Evolutionary conservation across 2,113 vertebrate species (phyloP).

Genomic region (Nycticorax nycticorax): DNA sequence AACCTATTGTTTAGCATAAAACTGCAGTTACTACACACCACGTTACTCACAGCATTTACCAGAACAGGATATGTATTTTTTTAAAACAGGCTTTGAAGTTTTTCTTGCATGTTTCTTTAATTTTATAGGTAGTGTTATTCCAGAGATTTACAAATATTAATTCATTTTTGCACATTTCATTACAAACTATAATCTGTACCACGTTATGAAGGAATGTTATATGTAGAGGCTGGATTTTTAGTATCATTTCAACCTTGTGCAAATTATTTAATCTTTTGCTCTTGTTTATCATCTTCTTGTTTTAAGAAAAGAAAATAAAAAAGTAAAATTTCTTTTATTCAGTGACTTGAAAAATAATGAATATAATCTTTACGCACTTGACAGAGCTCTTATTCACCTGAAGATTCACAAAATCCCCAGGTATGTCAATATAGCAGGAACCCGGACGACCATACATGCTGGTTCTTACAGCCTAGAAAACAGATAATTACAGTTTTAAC

Average conservation of each 20-base stretch:
- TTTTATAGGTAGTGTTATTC: neutral
- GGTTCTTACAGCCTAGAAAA: conserved; percentile 86
- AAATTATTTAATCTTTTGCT: neutral
- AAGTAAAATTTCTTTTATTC: neutral
- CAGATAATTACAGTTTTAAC: neutral
- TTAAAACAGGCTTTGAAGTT: neutral
- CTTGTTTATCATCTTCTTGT: neutral
- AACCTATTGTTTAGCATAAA: neutral
- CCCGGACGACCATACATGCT: conserved; percentile 94
- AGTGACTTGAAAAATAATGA: neutral
- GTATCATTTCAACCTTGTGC: neutral
- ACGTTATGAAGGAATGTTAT: neutral
- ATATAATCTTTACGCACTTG: conserved; percentile 74
- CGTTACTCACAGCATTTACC: neutral
- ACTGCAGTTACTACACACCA: neutral
- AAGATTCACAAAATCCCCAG: conserved; percentile 90
- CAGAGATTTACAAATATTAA: neutral
- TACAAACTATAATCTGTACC: neutral
- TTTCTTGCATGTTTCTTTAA: neutral
- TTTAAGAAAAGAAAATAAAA: neutral
- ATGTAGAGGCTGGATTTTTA: neutral
- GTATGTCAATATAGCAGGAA: conserved; percentile 92
- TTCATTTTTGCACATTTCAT: neutral
- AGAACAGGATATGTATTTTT: neutral
- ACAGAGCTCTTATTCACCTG: conserved; percentile 80